These are phyloP conservation scores for Phocoena sinus DNA, from an alignment of 2,113 vertebrate species.

Conservation along the genomic window DNA sequence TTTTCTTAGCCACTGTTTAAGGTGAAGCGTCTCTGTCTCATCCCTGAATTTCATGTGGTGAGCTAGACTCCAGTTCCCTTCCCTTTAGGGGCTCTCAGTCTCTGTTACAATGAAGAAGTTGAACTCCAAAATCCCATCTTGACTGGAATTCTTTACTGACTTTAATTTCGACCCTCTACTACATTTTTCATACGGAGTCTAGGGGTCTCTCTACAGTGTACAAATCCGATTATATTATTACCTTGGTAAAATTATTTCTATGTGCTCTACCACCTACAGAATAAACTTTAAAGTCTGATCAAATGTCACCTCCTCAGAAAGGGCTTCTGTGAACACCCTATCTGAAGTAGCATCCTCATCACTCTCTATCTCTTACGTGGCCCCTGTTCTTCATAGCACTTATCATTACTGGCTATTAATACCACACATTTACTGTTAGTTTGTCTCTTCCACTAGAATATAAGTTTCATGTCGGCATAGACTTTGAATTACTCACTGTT, in stretches of 20 bases:
- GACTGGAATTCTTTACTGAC: background rate
- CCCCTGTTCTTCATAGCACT: background rate
- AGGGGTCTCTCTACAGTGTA: background rate
- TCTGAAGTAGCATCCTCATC: background rate
- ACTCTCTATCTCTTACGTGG: background rate
- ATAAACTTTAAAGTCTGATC: background rate
- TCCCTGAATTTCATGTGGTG: background rate
- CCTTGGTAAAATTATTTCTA: conserved; percentile 15
- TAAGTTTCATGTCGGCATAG: background rate
- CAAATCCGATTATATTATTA: conserved; percentile 1
- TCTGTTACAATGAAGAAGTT: background rate
- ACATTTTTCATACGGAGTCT: background rate
- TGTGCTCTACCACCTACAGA: background rate
- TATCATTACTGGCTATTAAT: background rate
- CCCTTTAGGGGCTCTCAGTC: background rate
- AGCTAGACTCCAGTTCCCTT: background rate
- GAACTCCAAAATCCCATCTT: background rate
- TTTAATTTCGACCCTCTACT: background rate
- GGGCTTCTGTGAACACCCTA: background rate
- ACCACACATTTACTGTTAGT: background rate
- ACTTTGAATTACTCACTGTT: background rate
- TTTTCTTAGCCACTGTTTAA: background rate
- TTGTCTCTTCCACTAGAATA: background rate
- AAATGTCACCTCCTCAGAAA: conserved; percentile 5
- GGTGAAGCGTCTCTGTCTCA: background rate